Percentiles rank a stretch among this genome's conserved stretches.
phyloP scores from a whole-genome alignment of 1,140 invertebrate species.

The Asobara japonica region DNA sequence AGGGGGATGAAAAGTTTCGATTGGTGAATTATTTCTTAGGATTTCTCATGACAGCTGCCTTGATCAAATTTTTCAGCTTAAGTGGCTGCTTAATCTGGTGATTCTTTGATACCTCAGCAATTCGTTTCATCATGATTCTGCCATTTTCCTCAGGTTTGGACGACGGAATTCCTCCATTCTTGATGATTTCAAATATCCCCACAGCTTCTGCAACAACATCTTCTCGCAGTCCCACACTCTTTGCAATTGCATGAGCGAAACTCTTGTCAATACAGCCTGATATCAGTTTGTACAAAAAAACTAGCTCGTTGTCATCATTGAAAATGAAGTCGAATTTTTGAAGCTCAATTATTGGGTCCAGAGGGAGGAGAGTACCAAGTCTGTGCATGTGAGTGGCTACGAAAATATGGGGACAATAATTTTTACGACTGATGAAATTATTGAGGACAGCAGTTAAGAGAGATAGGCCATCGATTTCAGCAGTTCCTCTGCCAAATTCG shows the following conservation, averaged over 20 bases:
- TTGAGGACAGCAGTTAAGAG: slow-evolving; percentile 75
- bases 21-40: too few relatives aligned
- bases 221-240: slow-evolving; percentile 37
- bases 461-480: slow-evolving; percentile 77
- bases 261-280: slow-evolving; percentile 40
- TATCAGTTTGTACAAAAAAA: slow-evolving; percentile 44
- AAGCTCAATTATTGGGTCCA: slow-evolving; percentile 62
- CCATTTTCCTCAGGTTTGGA: slow-evolving; percentile 18
- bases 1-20: too few relatives aligned
- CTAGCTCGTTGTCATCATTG: slow-evolving; percentile 38
- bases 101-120: not conserved
- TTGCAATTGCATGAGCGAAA: slow-evolving; percentile 48
- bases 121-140: slow-evolving; percentile 17
- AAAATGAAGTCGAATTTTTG: slow-evolving; percentile 46
- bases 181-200: slow-evolving; percentile 39
- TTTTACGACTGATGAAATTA: slow-evolving; percentile 70
- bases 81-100: not conserved
- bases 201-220: slow-evolving; percentile 38
- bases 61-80: not conserved
- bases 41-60: not conserved
- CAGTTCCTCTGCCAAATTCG: slow-evolving; percentile 92
- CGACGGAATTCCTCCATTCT: slow-evolving; percentile 27
- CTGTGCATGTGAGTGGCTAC: slow-evolving; percentile 82
- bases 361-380: slow-evolving; percentile 69
- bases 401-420: slow-evolving; percentile 77